These are phyloP conservation scores for Sphaerophoria taeniata DNA, from an alignment of 2,888 invertebrate species.

Conservation along the genomic window DNA sequence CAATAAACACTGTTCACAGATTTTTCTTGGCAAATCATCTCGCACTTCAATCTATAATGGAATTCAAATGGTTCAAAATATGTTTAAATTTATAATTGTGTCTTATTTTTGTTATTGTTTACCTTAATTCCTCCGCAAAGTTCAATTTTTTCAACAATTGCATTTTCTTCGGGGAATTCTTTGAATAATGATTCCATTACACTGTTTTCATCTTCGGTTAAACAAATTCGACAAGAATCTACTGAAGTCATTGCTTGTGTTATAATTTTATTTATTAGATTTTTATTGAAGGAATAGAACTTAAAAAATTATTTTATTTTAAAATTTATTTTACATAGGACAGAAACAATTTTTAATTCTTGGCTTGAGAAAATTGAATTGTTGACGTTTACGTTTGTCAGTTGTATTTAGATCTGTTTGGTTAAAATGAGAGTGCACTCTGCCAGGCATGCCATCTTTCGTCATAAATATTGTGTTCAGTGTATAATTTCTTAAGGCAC, in stretches of 20 bases:
- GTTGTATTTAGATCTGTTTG: too few species aligned
- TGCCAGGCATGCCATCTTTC: too few species aligned
- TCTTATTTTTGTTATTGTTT: slow-evolving; percentile 13
- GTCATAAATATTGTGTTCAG: too few species aligned
- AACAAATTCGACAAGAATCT: slow-evolving; percentile 79
- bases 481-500: too few species aligned
- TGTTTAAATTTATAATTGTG: neutral
- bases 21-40: slow-evolving; percentile 80
- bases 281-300: neutral
- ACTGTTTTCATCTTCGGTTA: slow-evolving; percentile 77
- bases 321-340: too few species aligned
- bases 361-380: too few species aligned
- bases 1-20: slow-evolving; percentile 79
- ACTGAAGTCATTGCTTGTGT: slow-evolving; percentile 38
- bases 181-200: slow-evolving; percentile 77
- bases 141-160: slow-evolving; percentile 79
- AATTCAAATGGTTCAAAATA: slow-evolving; percentile 8
- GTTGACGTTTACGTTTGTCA: too few species aligned
- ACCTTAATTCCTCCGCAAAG: slow-evolving; percentile 80
- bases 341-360: too few species aligned
- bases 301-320: too few species aligned
- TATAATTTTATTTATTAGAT: neutral
- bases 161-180: slow-evolving; percentile 74
- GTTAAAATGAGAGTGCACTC: too few species aligned
- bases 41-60: slow-evolving; percentile 79